These are phyloP conservation scores for Melierax canorus DNA, from an alignment of 2,113 vertebrate species.

Conservation along the genomic window DNA sequence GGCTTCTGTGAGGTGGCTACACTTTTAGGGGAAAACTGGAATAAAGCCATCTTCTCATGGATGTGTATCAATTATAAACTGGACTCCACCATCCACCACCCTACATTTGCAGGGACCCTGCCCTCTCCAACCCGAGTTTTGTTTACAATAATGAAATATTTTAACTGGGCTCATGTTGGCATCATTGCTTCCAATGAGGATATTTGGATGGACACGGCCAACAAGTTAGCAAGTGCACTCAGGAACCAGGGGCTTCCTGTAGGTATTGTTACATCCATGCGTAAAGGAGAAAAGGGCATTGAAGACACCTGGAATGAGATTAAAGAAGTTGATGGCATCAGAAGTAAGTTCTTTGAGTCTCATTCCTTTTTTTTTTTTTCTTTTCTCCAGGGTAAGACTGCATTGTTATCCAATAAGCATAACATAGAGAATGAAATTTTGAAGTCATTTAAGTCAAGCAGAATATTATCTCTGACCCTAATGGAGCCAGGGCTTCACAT, in stretches of 20 bases:
- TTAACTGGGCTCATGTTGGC: conserved; percentile 84
- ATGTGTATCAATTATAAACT: conserved; percentile 83
- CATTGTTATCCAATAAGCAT: background rate
- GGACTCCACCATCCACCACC: conserved; percentile 70
- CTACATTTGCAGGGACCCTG: conserved; percentile 77
- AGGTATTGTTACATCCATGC: conserved; percentile 73
- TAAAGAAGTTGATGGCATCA: conserved; percentile 71
- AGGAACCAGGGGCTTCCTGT: conserved; percentile 79
- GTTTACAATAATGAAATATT: conserved; percentile 83
- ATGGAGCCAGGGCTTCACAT: background rate
- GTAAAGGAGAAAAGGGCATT: conserved; percentile 74
- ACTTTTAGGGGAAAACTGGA: conserved; percentile 82
- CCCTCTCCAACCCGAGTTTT: conserved; percentile 78
- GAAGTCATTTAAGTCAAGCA: background rate
- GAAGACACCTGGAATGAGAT: conserved; percentile 75
- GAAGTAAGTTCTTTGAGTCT: conserved; percentile 74
- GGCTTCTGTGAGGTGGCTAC: conserved; percentile 84
- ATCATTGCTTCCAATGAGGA: conserved; percentile 86
- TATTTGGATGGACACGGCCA: conserved; percentile 84
- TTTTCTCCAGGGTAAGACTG: background rate
- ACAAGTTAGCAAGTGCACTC: conserved; percentile 75
- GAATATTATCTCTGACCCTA: background rate
- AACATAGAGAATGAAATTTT: background rate
- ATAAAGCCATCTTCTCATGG: conserved; percentile 88
- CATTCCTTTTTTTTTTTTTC: background rate